A percentile compares a stretch with the other conserved stretches of the same genome.
These are phyloP conservation scores for Taurulus bubalis DNA, from an alignment of 2,113 vertebrate genomes.

Conservation along the genomic window DNA sequence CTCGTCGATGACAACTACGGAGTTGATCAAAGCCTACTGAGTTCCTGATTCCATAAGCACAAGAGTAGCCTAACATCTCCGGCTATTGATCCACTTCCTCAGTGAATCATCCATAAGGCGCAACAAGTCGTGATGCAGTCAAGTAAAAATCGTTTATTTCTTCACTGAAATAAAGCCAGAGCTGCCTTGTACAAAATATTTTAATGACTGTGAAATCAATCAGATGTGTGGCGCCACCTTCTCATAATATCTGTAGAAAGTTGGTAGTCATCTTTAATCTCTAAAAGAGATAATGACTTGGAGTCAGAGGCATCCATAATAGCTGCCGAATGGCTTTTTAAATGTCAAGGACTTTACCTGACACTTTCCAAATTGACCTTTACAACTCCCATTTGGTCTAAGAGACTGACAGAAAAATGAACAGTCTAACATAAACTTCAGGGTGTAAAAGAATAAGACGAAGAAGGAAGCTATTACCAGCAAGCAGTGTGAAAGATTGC, in stretches of 20 bases:
- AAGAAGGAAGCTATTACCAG: conserved; percentile 41
- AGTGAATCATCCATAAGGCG: conserved; percentile 38
- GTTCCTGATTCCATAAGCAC: conserved; percentile 61
- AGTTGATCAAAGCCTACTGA: conserved; percentile 68
- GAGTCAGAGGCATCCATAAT: conserved; percentile 71
- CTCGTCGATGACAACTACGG: conserved; percentile 52
- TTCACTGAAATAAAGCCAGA: conserved; percentile 14
- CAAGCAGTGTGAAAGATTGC: conserved; percentile 27
- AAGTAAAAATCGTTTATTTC: conserved; percentile 28
- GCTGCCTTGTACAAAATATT: conserved; percentile 39
- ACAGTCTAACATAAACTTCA: conserved; percentile 56
- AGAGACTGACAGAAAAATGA: conserved; percentile 71
- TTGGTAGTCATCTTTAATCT: conserved; percentile 75
- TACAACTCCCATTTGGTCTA: conserved; percentile 68
- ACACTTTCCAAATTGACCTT: conserved; percentile 80
- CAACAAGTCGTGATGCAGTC: conserved; percentile 35
- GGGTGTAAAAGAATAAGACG: conserved; percentile 15
- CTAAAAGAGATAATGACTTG: conserved; percentile 72
- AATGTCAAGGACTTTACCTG: conserved; percentile 85
- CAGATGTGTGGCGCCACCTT: conserved; percentile 48
- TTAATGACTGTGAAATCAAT: conserved; percentile 48
- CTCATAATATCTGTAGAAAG: conserved; percentile 64
- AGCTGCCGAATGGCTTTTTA: conserved; percentile 77
- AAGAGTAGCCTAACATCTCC: conserved; percentile 45
- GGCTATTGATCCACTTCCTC: conserved; percentile 55